Base-by-base conservation (phyloP, 2,113 vertebrate species). In the Dipodomys stephensi region DNA sequence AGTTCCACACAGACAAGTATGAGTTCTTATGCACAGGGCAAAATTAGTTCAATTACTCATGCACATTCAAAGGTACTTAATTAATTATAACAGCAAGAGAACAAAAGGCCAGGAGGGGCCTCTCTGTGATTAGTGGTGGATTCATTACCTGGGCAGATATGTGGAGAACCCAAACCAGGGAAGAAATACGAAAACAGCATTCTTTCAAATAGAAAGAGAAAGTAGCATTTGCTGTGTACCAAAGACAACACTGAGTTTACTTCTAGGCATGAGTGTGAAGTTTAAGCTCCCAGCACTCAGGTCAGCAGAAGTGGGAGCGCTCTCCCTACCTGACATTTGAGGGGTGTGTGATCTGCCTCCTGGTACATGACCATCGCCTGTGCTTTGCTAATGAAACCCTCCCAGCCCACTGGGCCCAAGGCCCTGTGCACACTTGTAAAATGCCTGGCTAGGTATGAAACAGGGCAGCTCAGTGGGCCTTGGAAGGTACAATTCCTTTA, bases 21-120 rank as follows among this genome's bases (percentile, higher is more conserved):
- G 72, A 39, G 72, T 64, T 94, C 90, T 95, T n/a, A 69, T 22
- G n/a, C 25, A 57, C 32, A 65, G 87, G 83, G 88, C 83, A 86
- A 93, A 94, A 96, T 94, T 92, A 96, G 91, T 96, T 81, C 92
- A 94, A 95, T 96, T 95, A 95, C 83, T 94, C 96, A 92, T 27
- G 46, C 35, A 89, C 79, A 93, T 65, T 67, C n/a, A 27, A 77
- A 91, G 64, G 87, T 90, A 88, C 83, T 95, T 96, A 95, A 97
- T 95, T 95, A 93, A 88, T 90, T 87, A 6, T 82, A 96, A 95
- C 93, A 69, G 88, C 81, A 76, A 93, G 79, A 76, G 90, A 85
- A 92, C 92, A 92, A 84, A 87, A 84, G 94, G 90, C 68, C 80
- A 82, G 53, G 82, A 92, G 32, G 80, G 78, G 44, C 68, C 92